Conservation (phyloP, 35 echinoderm and acorn worm species). For the Holothuria glaberrima region DNA sequence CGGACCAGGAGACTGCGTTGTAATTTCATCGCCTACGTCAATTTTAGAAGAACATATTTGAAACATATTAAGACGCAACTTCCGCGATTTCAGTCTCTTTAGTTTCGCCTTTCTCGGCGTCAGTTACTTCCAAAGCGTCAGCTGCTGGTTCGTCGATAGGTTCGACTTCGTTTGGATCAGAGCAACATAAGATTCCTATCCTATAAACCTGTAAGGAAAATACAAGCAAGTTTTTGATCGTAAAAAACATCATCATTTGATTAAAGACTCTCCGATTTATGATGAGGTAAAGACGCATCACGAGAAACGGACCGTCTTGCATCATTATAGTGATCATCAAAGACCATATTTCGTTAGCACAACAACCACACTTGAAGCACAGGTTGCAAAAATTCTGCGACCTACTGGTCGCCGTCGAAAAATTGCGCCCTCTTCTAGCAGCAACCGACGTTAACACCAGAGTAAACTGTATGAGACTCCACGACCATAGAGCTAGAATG, state of each 20-base stretch:
- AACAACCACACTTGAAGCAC: constrained; percentile 64
- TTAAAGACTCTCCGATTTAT: constrained; percentile 71
- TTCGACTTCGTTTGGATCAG: constrained; percentile 17
- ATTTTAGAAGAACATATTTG: too few relatives aligned
- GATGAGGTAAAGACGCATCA: constrained; percentile 83
- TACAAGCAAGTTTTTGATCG: constrained; percentile 82
- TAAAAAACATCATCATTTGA: constrained; percentile 95
- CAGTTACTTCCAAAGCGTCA: neutral
- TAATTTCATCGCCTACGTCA: too few relatives aligned
- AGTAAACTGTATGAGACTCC: constrained; percentile 91
- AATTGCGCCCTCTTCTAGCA: constrained; percentile 47
- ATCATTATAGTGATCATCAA: constrained; percentile 71
- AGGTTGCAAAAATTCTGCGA: constrained; percentile 22
- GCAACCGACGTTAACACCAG: constrained; percentile 78
- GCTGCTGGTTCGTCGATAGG: neutral
- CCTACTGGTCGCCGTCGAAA: neutral
- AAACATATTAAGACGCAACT: too few relatives aligned
- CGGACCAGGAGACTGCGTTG: too few relatives aligned
- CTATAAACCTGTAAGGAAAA: constrained; percentile 79
- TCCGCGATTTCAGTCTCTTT: neutral
- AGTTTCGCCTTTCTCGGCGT: neutral
- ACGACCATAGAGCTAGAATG: constrained; percentile 80
- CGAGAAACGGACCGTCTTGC: constrained; percentile 89
- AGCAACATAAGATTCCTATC: constrained; percentile 62
- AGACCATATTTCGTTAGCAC: constrained; percentile 82